Evolutionary conservation across 2,888 invertebrate species (phyloP).

Genomic region (Archips xylosteana): DNA sequence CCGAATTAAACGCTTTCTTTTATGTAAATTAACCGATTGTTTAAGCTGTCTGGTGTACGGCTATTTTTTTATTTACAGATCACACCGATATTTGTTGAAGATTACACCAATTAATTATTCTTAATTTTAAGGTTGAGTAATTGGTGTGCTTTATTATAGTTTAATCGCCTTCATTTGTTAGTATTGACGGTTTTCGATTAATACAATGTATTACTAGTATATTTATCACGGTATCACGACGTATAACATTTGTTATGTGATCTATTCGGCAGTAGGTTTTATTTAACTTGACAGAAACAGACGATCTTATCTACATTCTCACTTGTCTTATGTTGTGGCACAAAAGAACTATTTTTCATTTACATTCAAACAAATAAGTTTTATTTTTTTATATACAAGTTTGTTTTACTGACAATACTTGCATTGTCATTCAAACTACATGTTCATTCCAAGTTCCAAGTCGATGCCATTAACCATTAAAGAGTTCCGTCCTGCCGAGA

Average conservation of each 20-base stretch:
- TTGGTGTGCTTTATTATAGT: constrained; percentile 30
- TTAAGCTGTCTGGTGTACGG: constrained; percentile 59
- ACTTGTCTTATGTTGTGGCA: not conserved
- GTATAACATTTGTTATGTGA: not conserved
- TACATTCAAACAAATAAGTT: not conserved
- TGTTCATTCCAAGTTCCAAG: no score
- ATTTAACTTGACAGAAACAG: not conserved
- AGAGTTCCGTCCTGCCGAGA: no score
- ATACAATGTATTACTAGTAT: not conserved
- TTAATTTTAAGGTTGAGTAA: constrained; percentile 20
- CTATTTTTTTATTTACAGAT: constrained; percentile 63
- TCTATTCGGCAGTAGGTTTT: not conserved
- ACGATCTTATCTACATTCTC: no score
- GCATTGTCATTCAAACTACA: no score
- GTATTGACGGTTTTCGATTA: not conserved
- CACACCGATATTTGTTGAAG: constrained; percentile 53
- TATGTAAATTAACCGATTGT: constrained; percentile 79
- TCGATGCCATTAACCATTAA: no score
- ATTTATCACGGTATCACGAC: not conserved
- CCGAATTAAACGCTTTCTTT: constrained; percentile 80
- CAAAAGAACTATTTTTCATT: not conserved
- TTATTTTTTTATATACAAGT: no score
- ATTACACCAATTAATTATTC: constrained; percentile 31
- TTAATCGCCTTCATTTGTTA: constrained; percentile 33
- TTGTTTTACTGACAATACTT: no score